Evolutionary conservation across 2,113 vertebrate genomes (phyloP).

Genomic region (Microcebus lehilahytsara): DNA sequence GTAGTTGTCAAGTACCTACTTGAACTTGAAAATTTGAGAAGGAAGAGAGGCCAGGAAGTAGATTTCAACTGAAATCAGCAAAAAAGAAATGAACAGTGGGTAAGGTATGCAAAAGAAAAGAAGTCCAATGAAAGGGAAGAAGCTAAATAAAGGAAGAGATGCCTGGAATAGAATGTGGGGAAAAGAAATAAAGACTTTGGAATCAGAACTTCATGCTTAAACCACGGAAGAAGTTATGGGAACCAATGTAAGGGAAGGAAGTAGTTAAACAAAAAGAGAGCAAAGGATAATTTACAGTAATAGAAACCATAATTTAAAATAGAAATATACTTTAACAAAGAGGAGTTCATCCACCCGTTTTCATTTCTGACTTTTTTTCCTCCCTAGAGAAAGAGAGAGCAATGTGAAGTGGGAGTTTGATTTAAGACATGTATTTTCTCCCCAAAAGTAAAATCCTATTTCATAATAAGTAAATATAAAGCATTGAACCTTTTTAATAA

Average conservation of each 20-base stretch:
- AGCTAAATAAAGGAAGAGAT: neutral
- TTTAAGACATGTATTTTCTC: neutral
- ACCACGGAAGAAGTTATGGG: neutral
- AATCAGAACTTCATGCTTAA: neutral
- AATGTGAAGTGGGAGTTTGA: slow-evolving; percentile 18
- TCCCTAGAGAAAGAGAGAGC: neutral
- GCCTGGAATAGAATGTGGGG: neutral
- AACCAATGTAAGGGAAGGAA: neutral
- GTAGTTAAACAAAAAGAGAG: neutral
- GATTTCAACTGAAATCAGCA: neutral
- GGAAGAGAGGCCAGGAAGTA: neutral
- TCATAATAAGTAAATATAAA: neutral
- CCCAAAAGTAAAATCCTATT: neutral
- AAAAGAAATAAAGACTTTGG: neutral
- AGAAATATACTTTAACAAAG: neutral
- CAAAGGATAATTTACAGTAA: neutral
- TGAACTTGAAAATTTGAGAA: neutral
- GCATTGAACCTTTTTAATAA: neutral
- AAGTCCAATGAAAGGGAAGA: neutral
- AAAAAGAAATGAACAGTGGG: neutral
- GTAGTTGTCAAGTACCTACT: neutral
- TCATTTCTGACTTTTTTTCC: neutral
- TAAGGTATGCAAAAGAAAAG: neutral
- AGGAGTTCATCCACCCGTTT: neutral
- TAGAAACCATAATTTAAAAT: neutral